These are phyloP conservation scores for Pedionomus torquatus DNA, from an alignment of 2,113 vertebrate genomes.

Conservation along the genomic window DNA sequence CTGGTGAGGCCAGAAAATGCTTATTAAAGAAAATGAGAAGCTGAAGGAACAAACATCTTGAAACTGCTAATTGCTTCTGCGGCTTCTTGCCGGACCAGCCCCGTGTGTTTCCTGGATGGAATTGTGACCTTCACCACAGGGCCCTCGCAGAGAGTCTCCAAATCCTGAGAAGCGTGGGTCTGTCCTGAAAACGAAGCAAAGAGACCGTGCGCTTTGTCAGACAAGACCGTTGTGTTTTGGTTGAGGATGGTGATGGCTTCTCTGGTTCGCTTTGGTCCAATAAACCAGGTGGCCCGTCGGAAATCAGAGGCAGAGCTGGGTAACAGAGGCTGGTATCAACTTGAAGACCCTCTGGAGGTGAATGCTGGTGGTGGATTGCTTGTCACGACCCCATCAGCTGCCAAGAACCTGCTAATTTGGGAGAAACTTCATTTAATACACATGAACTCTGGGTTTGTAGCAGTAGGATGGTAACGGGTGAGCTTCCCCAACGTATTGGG, in stretches of 20 bases:
- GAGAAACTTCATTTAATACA: background rate
- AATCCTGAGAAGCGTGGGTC: accelerated
- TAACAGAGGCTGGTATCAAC: background rate
- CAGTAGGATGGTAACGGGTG: background rate
- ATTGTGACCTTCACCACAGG: background rate
- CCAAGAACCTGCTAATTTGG: background rate
- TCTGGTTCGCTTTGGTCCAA: background rate
- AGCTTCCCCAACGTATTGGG: background rate
- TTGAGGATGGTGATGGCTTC: background rate
- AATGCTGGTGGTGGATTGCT: background rate
- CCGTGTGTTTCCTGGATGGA: accelerated
- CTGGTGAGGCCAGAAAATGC: constrained; percentile 1
- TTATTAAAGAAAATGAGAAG: constrained; percentile 15
- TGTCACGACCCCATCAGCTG: accelerated
- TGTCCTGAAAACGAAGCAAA: background rate
- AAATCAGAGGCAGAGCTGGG: background rate
- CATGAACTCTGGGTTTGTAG: background rate
- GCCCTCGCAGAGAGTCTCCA: background rate
- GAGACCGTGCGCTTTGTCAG: background rate
- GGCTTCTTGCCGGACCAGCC: accelerated
- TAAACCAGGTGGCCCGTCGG: accelerated
- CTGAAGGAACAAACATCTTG: background rate
- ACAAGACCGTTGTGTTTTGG: background rate
- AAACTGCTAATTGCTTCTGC: background rate
- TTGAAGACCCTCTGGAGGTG: background rate